Conservation (phyloP, 2,888 invertebrate species). For the Sceliomorpha sp. region DNA sequence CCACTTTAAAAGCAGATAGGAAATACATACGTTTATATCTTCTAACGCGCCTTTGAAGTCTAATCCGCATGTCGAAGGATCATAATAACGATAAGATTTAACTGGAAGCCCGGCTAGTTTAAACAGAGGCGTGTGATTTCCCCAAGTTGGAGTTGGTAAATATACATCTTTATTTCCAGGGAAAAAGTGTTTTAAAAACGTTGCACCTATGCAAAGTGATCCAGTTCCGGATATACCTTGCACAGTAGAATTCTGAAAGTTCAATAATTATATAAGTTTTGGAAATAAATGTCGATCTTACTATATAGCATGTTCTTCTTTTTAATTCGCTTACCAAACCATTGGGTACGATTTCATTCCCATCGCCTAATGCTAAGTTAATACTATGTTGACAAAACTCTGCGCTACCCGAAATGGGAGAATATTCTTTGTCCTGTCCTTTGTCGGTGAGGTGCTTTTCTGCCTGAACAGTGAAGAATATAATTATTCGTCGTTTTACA, state of each 20-base stretch:
- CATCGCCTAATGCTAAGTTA: constrained; percentile 92
- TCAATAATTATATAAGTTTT: constrained; percentile 15
- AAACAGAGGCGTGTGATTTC: constrained; percentile 97
- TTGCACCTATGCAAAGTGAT: constrained; percentile 94
- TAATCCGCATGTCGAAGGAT: constrained; percentile 95
- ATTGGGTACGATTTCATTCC: constrained; percentile 85
- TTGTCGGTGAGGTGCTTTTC: constrained; percentile 87
- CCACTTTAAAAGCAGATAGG: too few relatives aligned
- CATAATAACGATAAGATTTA: constrained; percentile 96
- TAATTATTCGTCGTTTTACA: too few relatives aligned
- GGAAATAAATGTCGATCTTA: background rate
- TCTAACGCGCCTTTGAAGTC: constrained; percentile 94
- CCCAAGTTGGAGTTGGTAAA: constrained; percentile 97
- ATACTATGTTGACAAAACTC: constrained; percentile 93
- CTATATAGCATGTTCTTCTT: too few relatives aligned
- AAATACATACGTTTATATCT: constrained; percentile 89
- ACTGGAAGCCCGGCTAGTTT: constrained; percentile 92
- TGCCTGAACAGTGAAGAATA: constrained; percentile 83
- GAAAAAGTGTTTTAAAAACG: constrained; percentile 91
- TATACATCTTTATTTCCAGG: constrained; percentile 90
- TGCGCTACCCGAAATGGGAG: constrained; percentile 92
- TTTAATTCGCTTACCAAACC: too few relatives aligned
- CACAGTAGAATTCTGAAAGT: constrained; percentile 84
- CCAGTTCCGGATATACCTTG: constrained; percentile 99
- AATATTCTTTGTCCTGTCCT: constrained; percentile 95